Evolutionary conservation across 2,888 invertebrate species (phyloP).

Genomic region (Empis livida): DNA sequence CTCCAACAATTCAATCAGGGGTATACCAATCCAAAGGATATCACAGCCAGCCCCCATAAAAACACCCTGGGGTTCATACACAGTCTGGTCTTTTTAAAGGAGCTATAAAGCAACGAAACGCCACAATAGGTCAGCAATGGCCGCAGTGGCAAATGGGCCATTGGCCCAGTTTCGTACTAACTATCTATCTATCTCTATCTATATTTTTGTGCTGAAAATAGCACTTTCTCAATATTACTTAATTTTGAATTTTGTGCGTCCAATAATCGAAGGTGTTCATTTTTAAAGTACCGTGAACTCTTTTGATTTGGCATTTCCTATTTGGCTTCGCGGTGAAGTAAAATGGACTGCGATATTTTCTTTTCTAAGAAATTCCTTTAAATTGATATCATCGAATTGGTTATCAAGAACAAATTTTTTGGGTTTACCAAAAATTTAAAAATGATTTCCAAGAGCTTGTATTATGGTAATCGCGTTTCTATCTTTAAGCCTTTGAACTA

Average conservation of each 20-base stretch:
- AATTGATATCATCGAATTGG: neutral
- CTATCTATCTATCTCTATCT: too few species aligned
- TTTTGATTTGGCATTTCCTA: slow-evolving; percentile 3
- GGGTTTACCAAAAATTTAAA: slow-evolving; percentile 5
- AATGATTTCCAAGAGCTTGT: neutral
- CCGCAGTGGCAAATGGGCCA: too few species aligned
- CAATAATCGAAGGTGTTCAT: slow-evolving; percentile 7
- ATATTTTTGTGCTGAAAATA: neutral
- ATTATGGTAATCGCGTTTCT: neutral
- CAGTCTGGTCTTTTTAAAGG: too few species aligned
- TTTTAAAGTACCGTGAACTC: slow-evolving; percentile 7
- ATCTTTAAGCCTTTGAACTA: neutral
- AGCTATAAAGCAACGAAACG: too few species aligned
- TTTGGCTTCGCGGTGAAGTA: neutral
- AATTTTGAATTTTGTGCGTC: neutral
- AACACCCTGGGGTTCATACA: too few species aligned
- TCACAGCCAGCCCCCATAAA: too few species aligned
- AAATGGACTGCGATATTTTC: slow-evolving; percentile 3
- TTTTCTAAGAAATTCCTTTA: slow-evolving; percentile 6
- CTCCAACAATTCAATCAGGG: too few species aligned
- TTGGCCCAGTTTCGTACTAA: too few species aligned
- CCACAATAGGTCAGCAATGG: too few species aligned
- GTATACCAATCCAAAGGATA: too few species aligned
- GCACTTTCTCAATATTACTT: neutral
- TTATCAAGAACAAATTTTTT: slow-evolving; percentile 6